Conservation (phyloP, 2,113 vertebrate genomes). For the Diphyllodes magnificus region DNA sequence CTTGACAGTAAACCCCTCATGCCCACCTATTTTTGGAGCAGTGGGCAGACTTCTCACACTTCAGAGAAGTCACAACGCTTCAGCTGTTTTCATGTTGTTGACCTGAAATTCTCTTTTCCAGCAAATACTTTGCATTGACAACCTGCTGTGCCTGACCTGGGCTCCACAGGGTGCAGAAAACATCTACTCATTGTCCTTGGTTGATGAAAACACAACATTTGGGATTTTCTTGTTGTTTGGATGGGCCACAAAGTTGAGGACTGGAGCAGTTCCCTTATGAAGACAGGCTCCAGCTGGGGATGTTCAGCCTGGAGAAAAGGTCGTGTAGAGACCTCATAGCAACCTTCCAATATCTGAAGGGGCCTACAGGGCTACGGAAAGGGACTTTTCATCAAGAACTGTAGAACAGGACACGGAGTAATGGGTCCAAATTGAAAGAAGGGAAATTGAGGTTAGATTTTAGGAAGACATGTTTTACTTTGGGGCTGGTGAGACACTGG, state of each 20-base stretch:
- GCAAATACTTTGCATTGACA: neutral
- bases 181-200: neutral
- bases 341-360: neutral
- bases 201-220: rapidly evolving
- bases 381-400: neutral
- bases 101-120: neutral
- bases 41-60: neutral
- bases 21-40: neutral
- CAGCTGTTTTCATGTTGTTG: neutral
- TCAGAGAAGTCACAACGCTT: rapidly evolving
- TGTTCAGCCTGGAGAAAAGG: neutral
- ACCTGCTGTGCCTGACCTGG: neutral
- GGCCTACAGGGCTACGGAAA: neutral
- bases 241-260: neutral
- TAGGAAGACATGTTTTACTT: neutral
- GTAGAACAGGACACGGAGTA: neutral
- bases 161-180: neutral
- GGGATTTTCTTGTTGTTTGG: neutral
- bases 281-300: neutral
- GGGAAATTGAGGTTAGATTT: neutral
- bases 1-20: rapidly evolving
- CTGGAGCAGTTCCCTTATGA: neutral
- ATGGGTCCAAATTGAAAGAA: neutral
- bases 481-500: neutral
- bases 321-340: neutral